Evolutionary conservation across 2,113 vertebrate species (phyloP).

Genomic region (Charina bottae): DNA sequence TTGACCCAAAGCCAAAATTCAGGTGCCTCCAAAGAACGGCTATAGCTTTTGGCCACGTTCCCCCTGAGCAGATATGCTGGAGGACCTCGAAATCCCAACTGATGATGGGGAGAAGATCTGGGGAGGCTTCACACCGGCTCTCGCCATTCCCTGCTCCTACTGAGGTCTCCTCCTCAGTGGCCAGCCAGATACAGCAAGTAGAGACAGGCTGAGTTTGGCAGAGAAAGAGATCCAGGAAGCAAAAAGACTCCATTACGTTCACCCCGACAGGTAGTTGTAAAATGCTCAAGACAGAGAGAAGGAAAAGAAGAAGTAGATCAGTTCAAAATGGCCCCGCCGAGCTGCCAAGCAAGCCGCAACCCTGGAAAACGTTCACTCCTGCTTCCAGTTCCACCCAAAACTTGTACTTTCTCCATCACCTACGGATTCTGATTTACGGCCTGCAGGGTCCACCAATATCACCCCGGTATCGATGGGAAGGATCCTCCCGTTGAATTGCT

Average conservation of each 20-base stretch:
- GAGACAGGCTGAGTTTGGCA: conserved; percentile 45
- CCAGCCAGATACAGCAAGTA: conserved; percentile 51
- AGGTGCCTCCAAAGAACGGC: not conserved
- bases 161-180: conserved; percentile 42
- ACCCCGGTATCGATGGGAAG: accelerated
- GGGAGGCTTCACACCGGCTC: not conserved
- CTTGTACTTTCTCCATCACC: not conserved
- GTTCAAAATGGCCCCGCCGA: conserved; percentile 66
- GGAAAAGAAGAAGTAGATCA: conserved; percentile 36
- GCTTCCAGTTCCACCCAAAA: not conserved
- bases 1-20: not conserved
- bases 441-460: not conserved
- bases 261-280: not conserved
- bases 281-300: conserved; percentile 12
- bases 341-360: not conserved
- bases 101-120: not conserved
- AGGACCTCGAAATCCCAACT: not conserved
- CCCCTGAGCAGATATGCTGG: not conserved
- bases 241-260: not conserved
- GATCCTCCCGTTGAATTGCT: not conserved
- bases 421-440: not conserved
- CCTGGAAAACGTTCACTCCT: not conserved
- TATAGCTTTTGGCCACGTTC: not conserved
- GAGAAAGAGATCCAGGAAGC: not conserved
- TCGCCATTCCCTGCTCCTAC: not conserved